phyloP scores from a whole-genome alignment of 2,113 vertebrate genomes.

The Pipa parva region DNA sequence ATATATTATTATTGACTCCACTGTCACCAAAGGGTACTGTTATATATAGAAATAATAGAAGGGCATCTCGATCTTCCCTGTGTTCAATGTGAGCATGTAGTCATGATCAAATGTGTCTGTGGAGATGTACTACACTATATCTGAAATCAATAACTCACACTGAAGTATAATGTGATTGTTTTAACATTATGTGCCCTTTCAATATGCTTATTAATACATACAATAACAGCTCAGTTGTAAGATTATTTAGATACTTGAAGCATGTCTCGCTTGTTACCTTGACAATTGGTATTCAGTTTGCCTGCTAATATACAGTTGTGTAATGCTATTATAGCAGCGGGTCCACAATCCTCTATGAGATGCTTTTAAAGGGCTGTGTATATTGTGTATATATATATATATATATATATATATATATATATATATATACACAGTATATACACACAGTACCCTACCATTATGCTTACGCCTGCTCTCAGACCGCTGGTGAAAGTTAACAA shows the following conservation, averaged over 20 bases:
- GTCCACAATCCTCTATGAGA: too few species aligned
- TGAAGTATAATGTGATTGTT: background rate
- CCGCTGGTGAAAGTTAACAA: too few species aligned
- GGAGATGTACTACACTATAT: background rate
- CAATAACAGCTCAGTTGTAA: constrained; percentile 59
- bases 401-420: too few species aligned
- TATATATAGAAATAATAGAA: background rate
- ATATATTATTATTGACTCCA: background rate
- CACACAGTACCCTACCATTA: too few species aligned
- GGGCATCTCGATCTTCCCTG: background rate
- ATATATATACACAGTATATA: too few species aligned
- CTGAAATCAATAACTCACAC: constrained; percentile 1
- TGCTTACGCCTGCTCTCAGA: too few species aligned
- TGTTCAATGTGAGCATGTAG: background rate
- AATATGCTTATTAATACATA: constrained; percentile 51
- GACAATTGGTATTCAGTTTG: too few species aligned
- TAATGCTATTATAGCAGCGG: too few species aligned
- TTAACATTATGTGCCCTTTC: constrained; percentile 10
- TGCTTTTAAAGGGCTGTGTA: too few species aligned
- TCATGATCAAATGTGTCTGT: background rate
- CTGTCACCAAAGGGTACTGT: background rate
- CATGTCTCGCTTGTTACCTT: constrained; percentile 43
- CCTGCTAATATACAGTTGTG: too few species aligned
- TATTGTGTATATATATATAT: too few species aligned
- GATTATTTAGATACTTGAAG: constrained; percentile 39